Percentiles rank a stretch among this genome's conserved stretches.
Conservation (phyloP, 2,888 invertebrate genomes). For the Oconnorella tubifera region DNA sequence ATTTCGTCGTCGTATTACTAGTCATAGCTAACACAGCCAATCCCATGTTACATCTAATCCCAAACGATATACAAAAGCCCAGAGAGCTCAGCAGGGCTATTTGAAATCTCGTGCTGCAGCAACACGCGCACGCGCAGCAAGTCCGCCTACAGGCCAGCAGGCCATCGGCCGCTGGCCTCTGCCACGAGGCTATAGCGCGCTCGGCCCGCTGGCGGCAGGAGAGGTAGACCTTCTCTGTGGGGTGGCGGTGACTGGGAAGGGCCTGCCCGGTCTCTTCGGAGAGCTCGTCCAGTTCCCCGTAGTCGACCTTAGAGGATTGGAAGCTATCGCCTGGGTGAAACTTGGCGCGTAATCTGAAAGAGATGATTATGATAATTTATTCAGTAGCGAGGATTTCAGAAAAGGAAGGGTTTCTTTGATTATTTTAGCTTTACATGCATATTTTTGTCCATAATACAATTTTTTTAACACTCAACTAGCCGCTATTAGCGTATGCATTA, state of each 20-base stretch:
- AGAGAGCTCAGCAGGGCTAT: conserved; percentile 58
- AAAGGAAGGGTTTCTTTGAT: too few relatives aligned
- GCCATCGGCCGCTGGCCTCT: neutral
- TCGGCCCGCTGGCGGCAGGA: neutral
- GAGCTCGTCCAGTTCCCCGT: conserved; percentile 52
- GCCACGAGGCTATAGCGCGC: neutral
- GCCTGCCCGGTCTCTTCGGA: conserved; percentile 29
- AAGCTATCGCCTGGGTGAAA: too few relatives aligned
- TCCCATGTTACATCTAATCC: conserved; percentile 98
- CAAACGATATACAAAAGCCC: conserved; percentile 63
- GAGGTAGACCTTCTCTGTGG: neutral
- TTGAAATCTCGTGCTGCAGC: conserved; percentile 47
- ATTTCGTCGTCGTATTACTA: conserved; percentile 38
- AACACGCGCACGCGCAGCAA: neutral
- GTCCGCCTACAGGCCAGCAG: neutral
- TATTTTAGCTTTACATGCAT: too few relatives aligned
- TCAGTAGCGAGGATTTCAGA: too few relatives aligned
- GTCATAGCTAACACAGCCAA: conserved; percentile 84
- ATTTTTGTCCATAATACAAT: too few relatives aligned
- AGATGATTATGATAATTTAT: too few relatives aligned
- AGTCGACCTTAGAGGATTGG: too few relatives aligned
- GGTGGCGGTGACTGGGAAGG: neutral
- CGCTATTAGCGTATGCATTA: too few relatives aligned
- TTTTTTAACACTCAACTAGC: too few relatives aligned
- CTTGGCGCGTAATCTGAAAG: too few relatives aligned